Evolutionary conservation across 2,113 vertebrate species (phyloP), one percentile per base, ranked within the genome.

Genomic region (Gasterosteus aculeatus): DNA sequence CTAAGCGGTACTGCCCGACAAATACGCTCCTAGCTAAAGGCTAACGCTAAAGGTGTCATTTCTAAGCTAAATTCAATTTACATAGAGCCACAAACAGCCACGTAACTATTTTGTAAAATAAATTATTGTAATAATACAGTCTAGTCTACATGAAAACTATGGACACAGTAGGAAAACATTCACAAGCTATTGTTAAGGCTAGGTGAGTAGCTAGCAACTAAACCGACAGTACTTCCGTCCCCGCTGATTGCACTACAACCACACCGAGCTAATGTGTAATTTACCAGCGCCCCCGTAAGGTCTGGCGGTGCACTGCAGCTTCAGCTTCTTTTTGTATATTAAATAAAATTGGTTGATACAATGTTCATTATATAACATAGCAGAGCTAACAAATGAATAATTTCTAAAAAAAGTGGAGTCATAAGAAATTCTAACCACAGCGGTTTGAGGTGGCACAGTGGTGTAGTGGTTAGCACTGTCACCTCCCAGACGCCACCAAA

Each of bases 21-120:
- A 59, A 22, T 22, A 39, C 41, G 41, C 65, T 58, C 3, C 31
- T 57, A 72, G 75, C 72, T 81, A 77, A 42, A 47, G 3, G 80
- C 80, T 72, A 89, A 77, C 11, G 76, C 62, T 73, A 77, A 65
- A 16, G 18, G 26, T 3, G 60, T 10, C 54, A 70, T 85, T 73
- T 70, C 18, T 3, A 31, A n/a, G 9, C 2, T 19, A 46, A 31
- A 6, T 38, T 51, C 3, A 16, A 10, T 18, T 19, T 7, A 51
- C 15, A 57, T 8, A 12, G 2, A 46, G 66, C 19, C 4, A 26
- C 11, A 68, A 54, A 67, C 8, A 26, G 9, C 2, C 29, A 7
- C 6, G 6, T 3, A 11, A 47, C 9, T 8, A 6, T 5, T 54
- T 14, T 4, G 1, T 2, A 14, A 12, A 0, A 35, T 41, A 41